Evolutionary conservation across 2,797 vertebrate genomes (phyloP).

Genomic region (Syndactyla subalaris): DNA sequence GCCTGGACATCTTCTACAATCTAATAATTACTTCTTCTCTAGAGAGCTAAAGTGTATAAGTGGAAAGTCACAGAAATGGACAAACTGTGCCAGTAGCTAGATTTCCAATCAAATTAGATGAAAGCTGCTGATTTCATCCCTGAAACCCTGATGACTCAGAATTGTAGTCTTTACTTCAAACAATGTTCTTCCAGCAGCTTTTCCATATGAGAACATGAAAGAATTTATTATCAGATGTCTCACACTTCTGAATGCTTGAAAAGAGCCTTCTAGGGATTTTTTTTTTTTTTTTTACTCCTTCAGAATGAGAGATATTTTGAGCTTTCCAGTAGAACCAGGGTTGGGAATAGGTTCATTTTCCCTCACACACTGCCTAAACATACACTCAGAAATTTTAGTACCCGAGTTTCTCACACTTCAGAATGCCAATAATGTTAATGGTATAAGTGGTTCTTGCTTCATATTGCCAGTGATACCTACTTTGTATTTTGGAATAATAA

Average conservation of each 20-base stretch:
- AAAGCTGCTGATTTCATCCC: not conserved
- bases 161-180: not conserved
- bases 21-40: not conserved
- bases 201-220: not conserved
- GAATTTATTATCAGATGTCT: not conserved
- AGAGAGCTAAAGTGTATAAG: not conserved
- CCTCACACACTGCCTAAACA: not conserved
- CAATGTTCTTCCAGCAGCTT: not conserved
- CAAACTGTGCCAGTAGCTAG: not conserved
- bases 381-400: slow-evolving; percentile 16
- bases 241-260: not conserved
- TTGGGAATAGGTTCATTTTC: not conserved
- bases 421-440: not conserved
- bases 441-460: slow-evolving; percentile 1
- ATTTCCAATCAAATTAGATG: not conserved
- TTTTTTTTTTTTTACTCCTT: not conserved
- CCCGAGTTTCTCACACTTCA: slow-evolving; percentile 12
- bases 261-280: not conserved
- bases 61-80: not conserved
- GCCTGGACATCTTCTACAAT: not conserved
- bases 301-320: not conserved
- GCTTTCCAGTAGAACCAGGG: not conserved
- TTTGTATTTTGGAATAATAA: slow-evolving; percentile 24
- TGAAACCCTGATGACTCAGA: not conserved
- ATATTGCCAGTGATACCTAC: not conserved